Evolutionary conservation across 2,113 vertebrate species (phyloP).

Genomic region (Turnix velox): DNA sequence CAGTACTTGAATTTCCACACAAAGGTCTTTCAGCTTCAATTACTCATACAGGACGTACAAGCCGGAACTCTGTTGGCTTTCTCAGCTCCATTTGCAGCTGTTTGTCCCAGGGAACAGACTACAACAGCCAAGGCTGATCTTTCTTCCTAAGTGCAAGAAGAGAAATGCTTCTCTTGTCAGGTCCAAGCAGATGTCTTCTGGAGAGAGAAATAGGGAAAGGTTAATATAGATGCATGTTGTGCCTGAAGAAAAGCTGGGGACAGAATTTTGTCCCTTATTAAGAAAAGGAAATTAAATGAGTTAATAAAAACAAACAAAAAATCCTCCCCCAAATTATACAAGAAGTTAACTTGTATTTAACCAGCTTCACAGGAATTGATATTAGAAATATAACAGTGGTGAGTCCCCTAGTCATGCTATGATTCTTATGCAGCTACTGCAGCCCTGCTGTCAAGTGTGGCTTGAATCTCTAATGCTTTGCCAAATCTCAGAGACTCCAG

Average conservation of each 20-base stretch:
- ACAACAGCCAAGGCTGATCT: background rate
- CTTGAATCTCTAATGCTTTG: background rate
- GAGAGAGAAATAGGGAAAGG: background rate
- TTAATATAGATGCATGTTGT: background rate
- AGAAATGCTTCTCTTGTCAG: background rate
- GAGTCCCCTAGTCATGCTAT: background rate
- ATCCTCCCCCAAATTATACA: background rate
- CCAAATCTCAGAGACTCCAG: background rate
- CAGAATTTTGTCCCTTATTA: background rate
- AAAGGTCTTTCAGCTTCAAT: background rate
- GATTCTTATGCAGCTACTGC: background rate
- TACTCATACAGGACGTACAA: background rate
- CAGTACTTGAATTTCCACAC: background rate
- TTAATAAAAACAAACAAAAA: background rate
- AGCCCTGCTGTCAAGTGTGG: background rate
- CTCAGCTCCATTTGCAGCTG: background rate
- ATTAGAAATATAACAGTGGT: background rate
- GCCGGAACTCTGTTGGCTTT: background rate
- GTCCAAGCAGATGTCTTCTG: background rate
- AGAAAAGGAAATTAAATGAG: background rate
- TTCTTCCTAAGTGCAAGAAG: background rate
- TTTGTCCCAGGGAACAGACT: background rate
- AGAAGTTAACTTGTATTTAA: background rate
- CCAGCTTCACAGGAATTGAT: background rate
- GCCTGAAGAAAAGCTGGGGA: background rate